Evolutionary conservation across 1,140 invertebrate genomes (phyloP), one percentile per base, ranked within the genome.

Genomic region (Neodiprion virginianus): DNA sequence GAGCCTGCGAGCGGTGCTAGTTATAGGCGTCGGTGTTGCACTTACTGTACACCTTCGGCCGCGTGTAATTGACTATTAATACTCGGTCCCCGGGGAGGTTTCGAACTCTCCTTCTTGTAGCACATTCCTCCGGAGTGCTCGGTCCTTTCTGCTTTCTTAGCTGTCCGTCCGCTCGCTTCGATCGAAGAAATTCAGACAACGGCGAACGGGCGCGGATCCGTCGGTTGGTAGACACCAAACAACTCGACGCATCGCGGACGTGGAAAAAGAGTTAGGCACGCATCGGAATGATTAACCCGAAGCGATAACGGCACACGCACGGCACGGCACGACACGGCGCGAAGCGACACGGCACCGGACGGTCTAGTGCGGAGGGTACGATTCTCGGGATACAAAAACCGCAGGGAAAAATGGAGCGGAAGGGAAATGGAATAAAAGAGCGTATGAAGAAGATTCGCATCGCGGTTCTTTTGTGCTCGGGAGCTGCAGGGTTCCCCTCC

Each of bases 361-460:
- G 67, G 53, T 67, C 40, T 12, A 71, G 50, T 48, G 67, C 50
- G 28, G 48, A 40, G 28, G 28, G 28, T 40, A 40, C 28, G 28
- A 40, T 40, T 40, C 28, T 4, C 28, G 28, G 28, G 28, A 65
- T 72, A 61, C 67, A 72, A 11, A 71, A 48, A 47, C 10, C 71
- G 48, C 12, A 71, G 71, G 71, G 68, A 71, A 72, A 70, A 47
- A 71, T 23, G 70, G 61, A 71, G 67, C 72, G 69, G 73, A 74
- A 76, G 67, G 70, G 71, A 61, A 73, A 53, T 50, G 67, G 69
- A 76, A 76, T 76, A 73, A 76, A 73, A 70, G 69, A 73, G 48
- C 74, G 67, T 69, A 71, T 47, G 69, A 23, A 73, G 72, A 73
- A 73, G 68, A 67, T 72, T 76, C 72, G 61, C 69, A 68, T 66